Evolutionary conservation across 92 coral and sea anemone genomes (phyloP).

Genomic region (Porites rus): DNA sequence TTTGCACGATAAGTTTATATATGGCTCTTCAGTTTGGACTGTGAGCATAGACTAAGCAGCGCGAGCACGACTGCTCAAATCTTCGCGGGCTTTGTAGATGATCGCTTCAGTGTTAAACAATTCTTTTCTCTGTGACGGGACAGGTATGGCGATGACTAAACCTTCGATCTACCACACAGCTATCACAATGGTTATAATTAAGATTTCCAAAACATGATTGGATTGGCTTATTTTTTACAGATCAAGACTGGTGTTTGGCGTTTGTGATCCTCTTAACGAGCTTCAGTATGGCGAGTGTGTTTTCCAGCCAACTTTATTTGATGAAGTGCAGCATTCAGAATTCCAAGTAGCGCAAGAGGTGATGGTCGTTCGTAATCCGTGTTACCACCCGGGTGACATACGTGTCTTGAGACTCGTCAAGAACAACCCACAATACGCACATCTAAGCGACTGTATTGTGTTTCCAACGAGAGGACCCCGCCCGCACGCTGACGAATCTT

Average conservation of each 20-base stretch:
- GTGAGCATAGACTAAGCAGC: no score
- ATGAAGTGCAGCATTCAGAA: conserved; percentile 61
- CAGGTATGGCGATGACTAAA: no score
- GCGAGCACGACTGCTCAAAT: no score
- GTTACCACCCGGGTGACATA: conserved; percentile 91
- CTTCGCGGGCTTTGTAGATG: no score
- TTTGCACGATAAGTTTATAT: no score
- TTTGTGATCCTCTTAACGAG: conserved; percentile 88
- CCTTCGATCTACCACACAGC: no score
- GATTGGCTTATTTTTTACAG: not conserved
- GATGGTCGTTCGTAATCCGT: conserved; percentile 86
- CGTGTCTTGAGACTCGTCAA: conserved; percentile 79
- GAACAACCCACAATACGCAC: conserved; percentile 62
- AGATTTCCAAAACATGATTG: not conserved
- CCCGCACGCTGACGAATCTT: conserved; percentile 96
- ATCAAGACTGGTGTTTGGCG: conserved; percentile 91
- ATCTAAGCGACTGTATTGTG: conserved; percentile 91
- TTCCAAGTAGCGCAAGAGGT: conserved; percentile 53
- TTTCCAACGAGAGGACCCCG: conserved; percentile 86
- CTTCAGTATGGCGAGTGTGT: conserved; percentile 90
- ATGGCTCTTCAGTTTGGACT: no score
- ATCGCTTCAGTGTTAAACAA: no score
- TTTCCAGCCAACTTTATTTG: conserved; percentile 89
- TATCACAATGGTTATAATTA: no score
- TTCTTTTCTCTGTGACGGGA: no score